Conservation (phyloP, 1,140 invertebrate species). For the Platyura marginata region DNA sequence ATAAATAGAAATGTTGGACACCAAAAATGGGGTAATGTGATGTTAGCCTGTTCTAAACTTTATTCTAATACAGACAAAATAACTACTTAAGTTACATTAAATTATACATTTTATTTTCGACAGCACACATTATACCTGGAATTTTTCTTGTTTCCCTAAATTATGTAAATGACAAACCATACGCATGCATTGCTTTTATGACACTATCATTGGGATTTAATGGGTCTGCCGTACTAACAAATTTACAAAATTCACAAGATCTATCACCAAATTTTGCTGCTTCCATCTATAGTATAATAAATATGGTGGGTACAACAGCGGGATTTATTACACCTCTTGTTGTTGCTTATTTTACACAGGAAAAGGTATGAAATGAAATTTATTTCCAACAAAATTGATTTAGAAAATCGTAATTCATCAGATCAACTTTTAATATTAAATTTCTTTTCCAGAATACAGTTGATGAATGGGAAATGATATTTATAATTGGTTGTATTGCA, state of each 20-base stretch:
- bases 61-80: no score
- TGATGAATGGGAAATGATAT: constrained; percentile 41
- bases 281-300: constrained; percentile 45
- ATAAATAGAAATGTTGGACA: no score
- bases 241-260: constrained; percentile 63
- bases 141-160: constrained; percentile 30
- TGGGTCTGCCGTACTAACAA: constrained; percentile 59
- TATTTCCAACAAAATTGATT: neutral
- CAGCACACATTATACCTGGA: constrained; percentile 46
- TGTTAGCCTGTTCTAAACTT: no score
- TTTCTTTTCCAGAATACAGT: constrained; percentile 28
- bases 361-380: constrained; percentile 25
- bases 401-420: constrained; percentile 10
- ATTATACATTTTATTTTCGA: constrained; percentile 13
- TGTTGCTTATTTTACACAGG: constrained; percentile 38
- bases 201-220: constrained; percentile 52
- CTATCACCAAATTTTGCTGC: constrained; percentile 56
- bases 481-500: constrained; percentile 43
- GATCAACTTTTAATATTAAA: no score
- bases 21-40: no score
- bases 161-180: constrained; percentile 40
- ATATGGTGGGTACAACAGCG: constrained; percentile 42
- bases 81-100: neutral
- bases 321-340: constrained; percentile 45
- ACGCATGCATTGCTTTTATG: constrained; percentile 34